Evolutionary conservation across 2,888 invertebrate species (phyloP), one percentile per base, ranked within the genome.

Genomic region (Cerastis rubricosa): DNA sequence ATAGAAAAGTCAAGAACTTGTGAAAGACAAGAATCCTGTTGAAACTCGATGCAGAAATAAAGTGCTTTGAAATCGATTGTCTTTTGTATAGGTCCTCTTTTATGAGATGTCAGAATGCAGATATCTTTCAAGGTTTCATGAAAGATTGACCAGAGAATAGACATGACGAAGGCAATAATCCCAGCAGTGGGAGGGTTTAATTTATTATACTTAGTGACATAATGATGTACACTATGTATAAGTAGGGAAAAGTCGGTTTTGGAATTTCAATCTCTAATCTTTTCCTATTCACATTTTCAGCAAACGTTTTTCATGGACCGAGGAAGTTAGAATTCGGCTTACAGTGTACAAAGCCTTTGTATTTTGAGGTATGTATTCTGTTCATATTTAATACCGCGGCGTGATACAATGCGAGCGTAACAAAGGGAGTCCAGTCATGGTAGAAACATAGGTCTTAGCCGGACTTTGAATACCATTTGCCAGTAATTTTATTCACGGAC

Each of bases 401-500:
- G 64, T 74, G 59, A 78, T 81, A 88, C 85, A 87, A 89, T 86
- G 78, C 80, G 75, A 61, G n/a, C 54, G 64, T 74, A 85, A 90
- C 89, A 90, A 91, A 87, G 82, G 81, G 57, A 79, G 84, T 74
- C 73, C 77, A 86, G 83, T 80, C 61, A 69, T 66, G 59, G 85
- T 76, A 61, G 83, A 80, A 78, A 84, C 81, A 81, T 61, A 63
- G 68, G 75, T 67, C 51, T 66, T 72, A 72, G 22, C 71, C 35
- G 59, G 61, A 59, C 74, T 71, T 47, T 77, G 61, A 69, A 74
- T 80, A 85, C 64, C 40, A 66, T 72, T 73, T 78, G 19, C n/a
- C 76, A 78, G 83, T 89, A 89, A 91, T 90, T 89, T 87, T 91
- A 90, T 91, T 90, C 90, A 85, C 72, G 79, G 87, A 84, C 87